A percentile compares a stretch with the other conserved stretches of the same genome.
phyloP scores from a whole-genome alignment of 2,113 vertebrate species.

The Ramphastos sulfuratus region DNA sequence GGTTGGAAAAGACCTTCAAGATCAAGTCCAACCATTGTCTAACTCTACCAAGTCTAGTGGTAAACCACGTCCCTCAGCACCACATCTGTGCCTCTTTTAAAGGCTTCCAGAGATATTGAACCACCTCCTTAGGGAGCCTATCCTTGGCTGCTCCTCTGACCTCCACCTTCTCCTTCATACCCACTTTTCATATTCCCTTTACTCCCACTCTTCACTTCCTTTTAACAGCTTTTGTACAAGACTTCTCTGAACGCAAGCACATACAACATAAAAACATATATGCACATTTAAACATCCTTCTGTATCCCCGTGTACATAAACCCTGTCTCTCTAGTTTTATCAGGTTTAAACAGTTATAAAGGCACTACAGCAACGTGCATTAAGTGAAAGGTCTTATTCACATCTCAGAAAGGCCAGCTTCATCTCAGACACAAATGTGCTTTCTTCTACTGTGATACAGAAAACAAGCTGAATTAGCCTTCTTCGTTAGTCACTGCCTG shows the following conservation, averaged over 20 bases:
- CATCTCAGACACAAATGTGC: background rate
- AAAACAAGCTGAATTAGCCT: background rate
- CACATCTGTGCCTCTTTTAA: no score
- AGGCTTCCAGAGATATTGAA: no score
- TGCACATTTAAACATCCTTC: background rate
- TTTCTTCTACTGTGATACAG: conserved; percentile 1
- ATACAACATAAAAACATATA: background rate
- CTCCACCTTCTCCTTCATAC: background rate
- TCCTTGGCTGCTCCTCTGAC: background rate
- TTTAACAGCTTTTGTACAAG: background rate
- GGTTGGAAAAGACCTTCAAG: no score
- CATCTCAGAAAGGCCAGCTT: background rate
- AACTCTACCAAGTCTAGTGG: no score
- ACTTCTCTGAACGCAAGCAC: background rate
- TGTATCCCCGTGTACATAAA: background rate
- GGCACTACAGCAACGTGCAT: background rate
- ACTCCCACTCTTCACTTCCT: background rate
- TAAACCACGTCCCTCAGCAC: no score
- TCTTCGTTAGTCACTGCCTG: conserved; percentile 5
- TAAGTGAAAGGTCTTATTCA: conserved; percentile 15
- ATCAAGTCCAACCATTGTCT: no score
- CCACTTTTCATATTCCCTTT: background rate
- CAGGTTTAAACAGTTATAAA: background rate
- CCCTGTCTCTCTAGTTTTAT: background rate
- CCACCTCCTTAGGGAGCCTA: no score